Evolutionary conservation across 2,888 invertebrate species (phyloP).

Genomic region (Gibbula magus): DNA sequence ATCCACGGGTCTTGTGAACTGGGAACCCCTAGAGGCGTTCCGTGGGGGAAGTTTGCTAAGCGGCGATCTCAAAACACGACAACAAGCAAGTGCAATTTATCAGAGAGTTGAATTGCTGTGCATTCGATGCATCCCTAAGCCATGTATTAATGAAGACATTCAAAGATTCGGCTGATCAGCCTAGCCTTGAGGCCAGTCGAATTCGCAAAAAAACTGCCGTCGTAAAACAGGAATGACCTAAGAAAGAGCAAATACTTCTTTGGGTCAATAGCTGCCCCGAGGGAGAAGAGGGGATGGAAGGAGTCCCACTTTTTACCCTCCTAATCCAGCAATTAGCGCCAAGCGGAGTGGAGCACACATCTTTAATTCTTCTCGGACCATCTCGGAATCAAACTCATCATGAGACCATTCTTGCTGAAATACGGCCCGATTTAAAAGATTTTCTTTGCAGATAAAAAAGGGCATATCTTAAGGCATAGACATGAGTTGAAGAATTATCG

Average conservation of each 20-base stretch:
- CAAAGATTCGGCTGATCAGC: conserved; percentile 7
- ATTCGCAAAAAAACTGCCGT: neutral
- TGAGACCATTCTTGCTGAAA: neutral
- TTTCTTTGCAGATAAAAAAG: conserved; percentile 7
- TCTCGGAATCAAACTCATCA: neutral
- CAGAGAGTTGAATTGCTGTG: neutral
- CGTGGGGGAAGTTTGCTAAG: neutral
- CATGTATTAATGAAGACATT: conserved; percentile 26
- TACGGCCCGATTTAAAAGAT: conserved; percentile 12
- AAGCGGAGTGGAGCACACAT: neutral
- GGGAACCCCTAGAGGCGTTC: neutral
- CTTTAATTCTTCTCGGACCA: conserved; percentile 7
- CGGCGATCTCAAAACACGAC: conserved; percentile 16
- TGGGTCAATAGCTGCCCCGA: conserved; percentile 19
- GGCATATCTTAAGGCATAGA: neutral
- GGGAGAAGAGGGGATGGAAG: neutral
- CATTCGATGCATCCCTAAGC: conserved; percentile 17
- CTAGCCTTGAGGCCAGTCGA: conserved; percentile 20
- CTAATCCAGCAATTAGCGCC: conserved; percentile 25
- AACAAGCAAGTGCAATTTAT: conserved; percentile 21
- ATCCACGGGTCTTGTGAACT: neutral
- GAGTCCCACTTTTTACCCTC: neutral
- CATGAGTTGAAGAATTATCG: neutral
- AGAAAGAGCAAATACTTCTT: conserved; percentile 9
- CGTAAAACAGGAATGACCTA: conserved; percentile 16